Conservation (phyloP, 2,113 vertebrate species). For the Turdus rufiventris region DNA sequence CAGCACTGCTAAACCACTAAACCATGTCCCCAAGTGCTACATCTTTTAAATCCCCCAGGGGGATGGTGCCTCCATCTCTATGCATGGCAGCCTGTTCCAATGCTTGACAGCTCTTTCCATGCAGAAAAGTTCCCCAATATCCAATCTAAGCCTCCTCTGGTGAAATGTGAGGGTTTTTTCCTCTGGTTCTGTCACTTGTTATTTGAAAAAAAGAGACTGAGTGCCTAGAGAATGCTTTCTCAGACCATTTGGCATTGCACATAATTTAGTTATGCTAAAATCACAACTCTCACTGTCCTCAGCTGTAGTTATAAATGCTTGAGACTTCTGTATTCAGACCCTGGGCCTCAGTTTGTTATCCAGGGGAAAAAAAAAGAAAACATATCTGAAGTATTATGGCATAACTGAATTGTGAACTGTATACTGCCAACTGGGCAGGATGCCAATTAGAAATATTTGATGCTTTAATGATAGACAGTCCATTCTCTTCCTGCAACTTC, state of each 20-base stretch:
- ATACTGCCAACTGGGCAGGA: not conserved
- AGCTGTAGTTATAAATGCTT: not conserved
- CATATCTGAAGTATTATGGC: not conserved
- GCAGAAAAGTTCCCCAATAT: not conserved
- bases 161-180: not conserved
- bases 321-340: not conserved
- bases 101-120: not conserved
- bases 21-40: not conserved
- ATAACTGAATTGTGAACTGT: not conserved
- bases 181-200: not conserved
- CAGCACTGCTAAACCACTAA: not conserved
- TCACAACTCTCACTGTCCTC: not conserved
- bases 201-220: not conserved
- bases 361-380: not conserved
- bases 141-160: not conserved
- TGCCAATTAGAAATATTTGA: conserved; percentile 18
- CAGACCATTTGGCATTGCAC: not conserved
- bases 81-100: not conserved
- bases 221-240: not conserved
- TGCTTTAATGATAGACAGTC: conserved; percentile 25
- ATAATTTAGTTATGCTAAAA: not conserved
- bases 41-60: not conserved
- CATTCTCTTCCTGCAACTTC: conserved; percentile 10
- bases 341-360: not conserved
- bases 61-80: not conserved